Evolutionary conservation across 2,888 invertebrate species (phyloP).

Genomic region (Platypus cylindrus): DNA sequence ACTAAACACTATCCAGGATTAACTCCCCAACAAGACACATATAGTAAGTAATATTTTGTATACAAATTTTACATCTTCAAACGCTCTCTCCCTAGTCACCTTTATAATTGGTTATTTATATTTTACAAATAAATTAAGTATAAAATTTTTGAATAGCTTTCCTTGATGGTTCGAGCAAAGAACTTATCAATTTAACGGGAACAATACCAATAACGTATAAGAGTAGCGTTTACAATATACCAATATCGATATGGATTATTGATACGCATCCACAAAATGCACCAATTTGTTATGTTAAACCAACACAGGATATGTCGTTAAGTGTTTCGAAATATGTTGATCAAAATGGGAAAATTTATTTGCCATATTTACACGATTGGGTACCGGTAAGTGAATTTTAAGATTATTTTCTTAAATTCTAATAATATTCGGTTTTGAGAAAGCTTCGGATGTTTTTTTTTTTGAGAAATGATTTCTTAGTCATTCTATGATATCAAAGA

Average conservation of each 20-base stretch:
- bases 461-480: no score
- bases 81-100: no score
- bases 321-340: conserved; percentile 92
- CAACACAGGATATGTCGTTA: conserved; percentile 90
- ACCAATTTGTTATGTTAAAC: conserved; percentile 89
- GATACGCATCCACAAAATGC: conserved; percentile 96
- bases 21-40: conserved; percentile 49
- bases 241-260: conserved; percentile 90
- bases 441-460: no score
- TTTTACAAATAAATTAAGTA: no score
- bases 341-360: conserved; percentile 86
- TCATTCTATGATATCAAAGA: neutral
- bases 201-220: conserved; percentile 88
- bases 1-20: conserved; percentile 53
- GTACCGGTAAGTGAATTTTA: conserved; percentile 41
- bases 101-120: no score
- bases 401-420: neutral
- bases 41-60: conserved; percentile 43
- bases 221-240: conserved; percentile 86
- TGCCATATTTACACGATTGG: conserved; percentile 97
- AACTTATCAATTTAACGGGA: conserved; percentile 74
- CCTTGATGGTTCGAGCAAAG: conserved; percentile 72
- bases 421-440: conserved; percentile 1
- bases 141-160: conserved; percentile 49
- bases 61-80: neutral